Evolutionary conservation across 1,140 invertebrate genomes (phyloP), one percentile per base, ranked within the genome.

Genomic region (Paramacrobiotus metropolitanus): DNA sequence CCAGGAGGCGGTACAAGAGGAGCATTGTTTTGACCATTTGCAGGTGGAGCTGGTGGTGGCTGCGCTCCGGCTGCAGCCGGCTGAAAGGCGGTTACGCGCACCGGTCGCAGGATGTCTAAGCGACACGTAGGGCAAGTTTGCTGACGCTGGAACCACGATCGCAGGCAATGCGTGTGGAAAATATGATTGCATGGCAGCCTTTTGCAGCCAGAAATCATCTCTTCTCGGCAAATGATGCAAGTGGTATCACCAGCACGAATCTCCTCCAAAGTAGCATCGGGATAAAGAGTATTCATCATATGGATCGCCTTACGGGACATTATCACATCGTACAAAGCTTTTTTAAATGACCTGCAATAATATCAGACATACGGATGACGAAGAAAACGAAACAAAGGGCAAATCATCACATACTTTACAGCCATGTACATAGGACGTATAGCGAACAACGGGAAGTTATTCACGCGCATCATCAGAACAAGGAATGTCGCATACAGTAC

Each of bases 81-180:
- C 21, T 1, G 30, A n/a, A 2, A 21, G n/a, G 59, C 61, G 30
- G 29, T 30, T 59, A 9, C 34, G 55, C 1, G 34, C 63, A 28
- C 30, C 60, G 21, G 80, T 60, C 86, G 79, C 64, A 97, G 74
- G 68, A 98, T 91, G 75, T 98, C 95, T 55, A 96, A 80, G 21
- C 95, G 80, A 74, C 95, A 99, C 1, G 94, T 99, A 2, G 95
- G 95, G 74, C 95, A 99, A 0, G 94, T 99, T 76, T 99, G 95
- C 73, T 99, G 95, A 15, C 94, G 80, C 76, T 98, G 95, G 75
- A 99, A 99, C 94, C 94, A 99, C 2, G 91, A 91, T 4, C 94
- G 81, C n/a, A 99, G 77, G 74, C 95, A 99, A 30, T 86, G 85
- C 28, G 91, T 87, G 73, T 99, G 95, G 77, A 99, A 99, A 68